Percentiles rank a stretch among this genome's conserved stretches.
These are phyloP conservation scores for Osmoderma eremita DNA, from an alignment of 2,888 invertebrate genomes.

Conservation along the genomic window DNA sequence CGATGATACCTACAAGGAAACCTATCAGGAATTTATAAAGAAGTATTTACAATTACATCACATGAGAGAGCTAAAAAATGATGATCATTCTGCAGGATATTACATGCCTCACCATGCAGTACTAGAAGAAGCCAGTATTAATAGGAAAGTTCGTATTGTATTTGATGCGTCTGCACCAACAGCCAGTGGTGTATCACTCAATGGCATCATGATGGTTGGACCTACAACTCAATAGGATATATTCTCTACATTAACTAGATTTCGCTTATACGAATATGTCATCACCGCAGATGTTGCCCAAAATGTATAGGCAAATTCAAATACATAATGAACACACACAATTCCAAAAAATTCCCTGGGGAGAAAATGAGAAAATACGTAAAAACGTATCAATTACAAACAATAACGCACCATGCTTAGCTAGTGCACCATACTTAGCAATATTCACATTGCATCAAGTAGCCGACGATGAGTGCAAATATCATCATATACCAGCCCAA, in stretches of 20 bases:
- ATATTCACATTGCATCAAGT: constrained; percentile 22
- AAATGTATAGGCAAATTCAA: constrained; percentile 50
- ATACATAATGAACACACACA: constrained; percentile 42
- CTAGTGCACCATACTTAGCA: constrained; percentile 31
- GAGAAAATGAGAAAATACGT: constrained; percentile 35
- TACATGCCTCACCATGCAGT: constrained; percentile 20
- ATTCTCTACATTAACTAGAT: constrained; percentile 24
- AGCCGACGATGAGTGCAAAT: constrained; percentile 9
- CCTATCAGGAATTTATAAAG: too few species aligned
- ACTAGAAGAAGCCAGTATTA: constrained; percentile 1
- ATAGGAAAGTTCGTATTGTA: background rate
- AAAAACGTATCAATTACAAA: constrained; percentile 27
- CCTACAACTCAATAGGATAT: constrained; percentile 49
- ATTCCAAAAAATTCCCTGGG: constrained; percentile 46
- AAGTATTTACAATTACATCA: too few species aligned
- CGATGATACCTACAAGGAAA: too few species aligned
- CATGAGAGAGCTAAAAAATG: constrained; percentile 8
- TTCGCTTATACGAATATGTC: constrained; percentile 38
- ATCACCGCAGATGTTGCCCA: constrained; percentile 49
- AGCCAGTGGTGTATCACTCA: constrained; percentile 44
- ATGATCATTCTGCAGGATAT: constrained; percentile 4
- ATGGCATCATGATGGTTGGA: constrained; percentile 49
- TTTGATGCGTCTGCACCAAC: constrained; percentile 10
- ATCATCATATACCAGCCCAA: background rate
- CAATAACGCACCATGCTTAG: constrained; percentile 36